Conservation (phyloP, 2,113 vertebrate species). For the Paratilapia polleni region DNA sequence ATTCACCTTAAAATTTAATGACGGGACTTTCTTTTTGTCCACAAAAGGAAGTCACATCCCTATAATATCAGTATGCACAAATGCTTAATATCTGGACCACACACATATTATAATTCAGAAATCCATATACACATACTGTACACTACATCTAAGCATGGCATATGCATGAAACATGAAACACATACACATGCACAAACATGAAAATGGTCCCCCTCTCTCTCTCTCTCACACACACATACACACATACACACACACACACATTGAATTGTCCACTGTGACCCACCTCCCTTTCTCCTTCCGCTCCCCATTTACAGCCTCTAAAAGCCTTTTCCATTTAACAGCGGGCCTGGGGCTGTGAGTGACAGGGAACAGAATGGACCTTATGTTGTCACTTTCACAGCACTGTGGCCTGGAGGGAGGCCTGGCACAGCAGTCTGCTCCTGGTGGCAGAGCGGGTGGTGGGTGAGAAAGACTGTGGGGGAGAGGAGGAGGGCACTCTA, state of each 20-base stretch:
- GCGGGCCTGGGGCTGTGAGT: slow-evolving; percentile 76
- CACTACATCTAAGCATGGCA: neutral
- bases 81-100: neutral
- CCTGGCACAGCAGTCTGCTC: slow-evolving; percentile 70
- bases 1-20: too few relatives aligned
- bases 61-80: neutral
- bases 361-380: slow-evolving; percentile 81
- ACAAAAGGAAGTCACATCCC: too few relatives aligned
- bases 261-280: slow-evolving; percentile 61
- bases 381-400: slow-evolving; percentile 79
- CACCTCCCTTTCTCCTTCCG: slow-evolving; percentile 55
- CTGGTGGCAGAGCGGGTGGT: slow-evolving; percentile 42
- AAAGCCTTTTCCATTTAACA: slow-evolving; percentile 80
- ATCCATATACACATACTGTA: neutral
- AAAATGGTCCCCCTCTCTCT: neutral
- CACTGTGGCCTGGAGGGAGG: slow-evolving; percentile 73
- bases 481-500: slow-evolving; percentile 3
- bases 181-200: neutral
- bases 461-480: slow-evolving; percentile 1
- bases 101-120: neutral
- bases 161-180: neutral
- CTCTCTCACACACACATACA: neutral
- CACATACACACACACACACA: slow-evolving; percentile 21
- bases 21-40: too few relatives aligned
- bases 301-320: slow-evolving; percentile 76